Base-by-base conservation (phyloP, 1,140 invertebrate species). In the Centruroides sculpturatus region DNA sequence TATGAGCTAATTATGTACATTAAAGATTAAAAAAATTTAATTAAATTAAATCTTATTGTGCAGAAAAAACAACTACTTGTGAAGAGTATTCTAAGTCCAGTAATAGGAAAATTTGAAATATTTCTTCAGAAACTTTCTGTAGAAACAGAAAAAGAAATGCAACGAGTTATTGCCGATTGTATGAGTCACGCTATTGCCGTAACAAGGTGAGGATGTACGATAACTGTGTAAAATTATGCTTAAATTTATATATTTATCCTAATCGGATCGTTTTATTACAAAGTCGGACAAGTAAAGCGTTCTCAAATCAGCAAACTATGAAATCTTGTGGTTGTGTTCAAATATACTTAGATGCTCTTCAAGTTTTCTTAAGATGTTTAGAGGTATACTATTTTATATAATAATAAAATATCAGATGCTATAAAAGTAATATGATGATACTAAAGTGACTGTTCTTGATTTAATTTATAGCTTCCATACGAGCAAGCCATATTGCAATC, bases 261-360 rank as follows among this genome's bases (percentile, higher is more conserved):
- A 58, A 56, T 56, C 59, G 54, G 23, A 23, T 23, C 23, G 23
- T 23, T 23, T 23, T 23, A 5, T 47, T 59, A 66, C 69, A 52
- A 67, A 79, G 79, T 61, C 75, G 79, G 41, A 74, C 77, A 5
- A 81, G 78, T 60, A 82, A 82, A 71, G 80, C 79, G 35, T 82
- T 82, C 69, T 79, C 76, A 13, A 78, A 74, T 64, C 76, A 78
- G 46, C 74, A 77, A 63, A 79, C 76, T 8, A 79, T 82, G 74
- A 76, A 79, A 63, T 65, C 70, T 51, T 76, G 74, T 70, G 76
- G 77, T 12, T 80, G 79, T 70, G 71, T 76, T 8, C 67, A 72
- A 46, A 70, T 77, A 0, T 82, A 78, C 68, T 69, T 78, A 4
- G 73, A 80, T 59, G 74, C 78, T 12, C 66, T 81, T 53, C 68